These are phyloP conservation scores for Galerucella pusilla DNA, from an alignment of 2,888 invertebrate species.

Conservation along the genomic window DNA sequence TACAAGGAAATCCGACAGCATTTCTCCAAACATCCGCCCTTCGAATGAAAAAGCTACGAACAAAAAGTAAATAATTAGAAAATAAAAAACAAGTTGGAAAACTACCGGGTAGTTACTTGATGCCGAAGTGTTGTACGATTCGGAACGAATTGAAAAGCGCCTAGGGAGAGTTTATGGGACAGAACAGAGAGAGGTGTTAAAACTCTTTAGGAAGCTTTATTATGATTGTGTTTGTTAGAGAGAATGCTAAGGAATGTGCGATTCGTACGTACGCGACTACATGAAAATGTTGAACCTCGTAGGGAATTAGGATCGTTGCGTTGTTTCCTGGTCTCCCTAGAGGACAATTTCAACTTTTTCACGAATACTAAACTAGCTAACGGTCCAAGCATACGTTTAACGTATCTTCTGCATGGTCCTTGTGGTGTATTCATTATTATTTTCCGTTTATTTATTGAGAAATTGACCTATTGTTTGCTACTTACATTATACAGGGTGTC, in stretches of 20 bases:
- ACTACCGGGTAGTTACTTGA: slow-evolving; percentile 36
- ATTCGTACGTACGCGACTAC: neutral
- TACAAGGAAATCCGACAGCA: slow-evolving; percentile 11
- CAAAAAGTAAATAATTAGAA: slow-evolving; percentile 37
- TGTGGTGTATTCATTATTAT: too few species aligned
- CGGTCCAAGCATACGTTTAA: neutral
- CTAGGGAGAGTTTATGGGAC: slow-evolving; percentile 36
- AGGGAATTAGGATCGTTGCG: neutral
- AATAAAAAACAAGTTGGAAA: slow-evolving; percentile 30
- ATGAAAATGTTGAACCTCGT: neutral
- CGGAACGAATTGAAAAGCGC: slow-evolving; percentile 39
- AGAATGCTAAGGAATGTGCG: slow-evolving; percentile 23
- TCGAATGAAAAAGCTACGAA: slow-evolving; percentile 19
- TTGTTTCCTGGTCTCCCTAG: neutral
- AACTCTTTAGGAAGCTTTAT: slow-evolving; percentile 30
- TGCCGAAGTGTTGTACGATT: slow-evolving; percentile 38
- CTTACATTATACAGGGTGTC: too few species aligned
- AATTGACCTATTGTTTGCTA: too few species aligned
- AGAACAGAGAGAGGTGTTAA: slow-evolving; percentile 30
- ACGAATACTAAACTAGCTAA: neutral
- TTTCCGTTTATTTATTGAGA: too few species aligned
- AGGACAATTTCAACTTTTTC: neutral
- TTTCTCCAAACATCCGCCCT: slow-evolving; percentile 20
- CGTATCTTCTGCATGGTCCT: too few species aligned
- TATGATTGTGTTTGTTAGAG: slow-evolving; percentile 32